A percentile compares a stretch with the other conserved stretches of the same genome.
Evolutionary conservation across 2,113 vertebrate genomes (phyloP).

Genomic region (Probosciger aterrimus): DNA sequence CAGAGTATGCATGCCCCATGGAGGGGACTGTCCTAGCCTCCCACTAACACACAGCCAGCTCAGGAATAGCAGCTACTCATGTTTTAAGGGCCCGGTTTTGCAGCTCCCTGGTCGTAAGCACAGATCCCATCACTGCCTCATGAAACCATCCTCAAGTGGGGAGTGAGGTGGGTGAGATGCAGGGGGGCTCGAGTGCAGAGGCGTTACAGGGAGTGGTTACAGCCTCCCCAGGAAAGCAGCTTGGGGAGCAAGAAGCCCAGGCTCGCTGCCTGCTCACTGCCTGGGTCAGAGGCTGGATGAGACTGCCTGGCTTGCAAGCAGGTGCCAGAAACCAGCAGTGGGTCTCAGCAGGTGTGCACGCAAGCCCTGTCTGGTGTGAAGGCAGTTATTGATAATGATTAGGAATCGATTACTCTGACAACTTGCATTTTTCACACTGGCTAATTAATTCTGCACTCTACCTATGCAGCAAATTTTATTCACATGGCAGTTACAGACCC

Average conservation of each 20-base stretch:
- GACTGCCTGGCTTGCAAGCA: not conserved
- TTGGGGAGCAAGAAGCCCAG: fast-evolving
- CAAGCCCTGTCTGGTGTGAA: fast-evolving
- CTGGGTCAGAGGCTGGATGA: fast-evolving
- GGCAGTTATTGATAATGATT: fast-evolving
- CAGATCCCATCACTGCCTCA: not conserved
- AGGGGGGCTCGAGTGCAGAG: not conserved
- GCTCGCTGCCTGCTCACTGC: not conserved
- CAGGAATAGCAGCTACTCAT: not conserved
- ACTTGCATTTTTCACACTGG: not conserved
- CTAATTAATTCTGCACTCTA: not conserved
- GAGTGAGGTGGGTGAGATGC: not conserved
- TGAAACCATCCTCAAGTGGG: not conserved
- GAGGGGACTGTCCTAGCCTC: not conserved
- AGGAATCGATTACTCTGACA: no score
- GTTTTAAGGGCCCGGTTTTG: not conserved
- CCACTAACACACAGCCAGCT: not conserved
- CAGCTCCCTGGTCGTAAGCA: not conserved
- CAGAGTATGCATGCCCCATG: not conserved
- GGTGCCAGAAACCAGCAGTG: not conserved
- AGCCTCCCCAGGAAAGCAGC: not conserved
- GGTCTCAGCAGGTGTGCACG: not conserved
- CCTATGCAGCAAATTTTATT: not conserved
- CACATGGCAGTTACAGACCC: fast-evolving
- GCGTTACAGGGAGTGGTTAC: not conserved